Conservation (phyloP, 2,797 vertebrate species). For the Rhinoraja longicauda region DNA sequence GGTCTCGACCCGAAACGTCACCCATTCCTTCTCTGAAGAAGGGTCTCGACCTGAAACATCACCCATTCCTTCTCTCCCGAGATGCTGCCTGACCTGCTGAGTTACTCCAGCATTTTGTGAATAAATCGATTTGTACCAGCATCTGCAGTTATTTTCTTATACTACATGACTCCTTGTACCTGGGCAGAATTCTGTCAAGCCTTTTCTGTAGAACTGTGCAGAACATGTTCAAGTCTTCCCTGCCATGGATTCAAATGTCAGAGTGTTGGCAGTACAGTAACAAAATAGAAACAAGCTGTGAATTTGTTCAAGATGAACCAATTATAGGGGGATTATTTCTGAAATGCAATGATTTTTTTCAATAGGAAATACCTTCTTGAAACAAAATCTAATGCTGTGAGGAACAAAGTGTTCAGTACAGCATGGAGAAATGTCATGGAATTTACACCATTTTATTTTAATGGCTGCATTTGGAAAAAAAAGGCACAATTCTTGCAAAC, state of each 20-base stretch:
- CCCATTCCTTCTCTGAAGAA: too few relatives aligned
- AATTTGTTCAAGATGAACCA: conserved; percentile 31
- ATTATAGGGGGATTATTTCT: not conserved
- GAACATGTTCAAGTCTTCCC: not conserved
- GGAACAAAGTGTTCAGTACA: not conserved
- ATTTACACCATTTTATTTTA: not conserved
- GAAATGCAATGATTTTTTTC: conserved; percentile 7
- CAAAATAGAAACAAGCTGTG: conserved; percentile 21
- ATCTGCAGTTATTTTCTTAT: too few relatives aligned
- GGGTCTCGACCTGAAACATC: too few relatives aligned
- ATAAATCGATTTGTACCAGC: too few relatives aligned
- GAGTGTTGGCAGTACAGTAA: not conserved
- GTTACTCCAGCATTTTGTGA: too few relatives aligned
- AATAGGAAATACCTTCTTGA: not conserved
- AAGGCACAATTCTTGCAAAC: not conserved
- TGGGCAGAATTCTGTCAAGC: not conserved
- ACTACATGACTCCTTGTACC: not conserved
- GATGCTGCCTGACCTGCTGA: too few relatives aligned
- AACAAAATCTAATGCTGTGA: not conserved
- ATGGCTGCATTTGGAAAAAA: not conserved
- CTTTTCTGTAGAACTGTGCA: not conserved
- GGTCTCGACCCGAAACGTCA: too few relatives aligned
- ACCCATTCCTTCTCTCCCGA: too few relatives aligned
- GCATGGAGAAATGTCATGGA: not conserved
- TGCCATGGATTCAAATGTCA: conserved; percentile 12